Conservation (phyloP, 2,113 vertebrate genomes). For the Podarcis raffonei region DNA sequence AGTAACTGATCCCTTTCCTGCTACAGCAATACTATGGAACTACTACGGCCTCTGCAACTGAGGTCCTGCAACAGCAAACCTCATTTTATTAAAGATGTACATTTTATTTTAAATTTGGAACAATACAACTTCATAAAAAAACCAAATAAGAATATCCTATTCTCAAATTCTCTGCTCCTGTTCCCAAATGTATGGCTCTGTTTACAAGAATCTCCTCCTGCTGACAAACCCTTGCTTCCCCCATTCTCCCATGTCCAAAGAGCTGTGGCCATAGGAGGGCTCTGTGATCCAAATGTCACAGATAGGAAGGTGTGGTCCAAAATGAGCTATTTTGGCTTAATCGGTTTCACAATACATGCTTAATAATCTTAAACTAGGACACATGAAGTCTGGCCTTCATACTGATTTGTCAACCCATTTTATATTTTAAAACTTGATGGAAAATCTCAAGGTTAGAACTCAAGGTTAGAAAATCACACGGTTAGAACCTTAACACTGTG, state of each 20-base stretch:
- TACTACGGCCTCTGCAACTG: background rate
- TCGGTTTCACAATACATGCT: constrained; percentile 38
- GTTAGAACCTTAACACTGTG: constrained; percentile 39
- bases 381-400: constrained; percentile 58
- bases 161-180: background rate
- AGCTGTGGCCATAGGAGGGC: background rate
- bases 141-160: background rate
- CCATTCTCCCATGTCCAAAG: background rate
- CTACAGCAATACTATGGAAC: background rate
- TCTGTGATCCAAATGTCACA: background rate
- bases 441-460: constrained; percentile 54
- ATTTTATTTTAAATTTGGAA: background rate
- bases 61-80: background rate
- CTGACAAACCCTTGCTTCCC: background rate
- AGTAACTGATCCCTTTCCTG: background rate
- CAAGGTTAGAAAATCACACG: constrained; percentile 52
- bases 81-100: background rate
- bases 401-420: constrained; percentile 55
- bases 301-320: background rate
- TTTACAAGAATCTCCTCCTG: background rate
- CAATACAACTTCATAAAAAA: background rate
- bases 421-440: constrained; percentile 53
- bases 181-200: background rate
- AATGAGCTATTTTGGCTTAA: constrained; percentile 39
- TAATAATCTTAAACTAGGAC: constrained; percentile 57